Evolutionary conservation across 2,888 invertebrate species (phyloP).

Genomic region (Hetaerina titia): DNA sequence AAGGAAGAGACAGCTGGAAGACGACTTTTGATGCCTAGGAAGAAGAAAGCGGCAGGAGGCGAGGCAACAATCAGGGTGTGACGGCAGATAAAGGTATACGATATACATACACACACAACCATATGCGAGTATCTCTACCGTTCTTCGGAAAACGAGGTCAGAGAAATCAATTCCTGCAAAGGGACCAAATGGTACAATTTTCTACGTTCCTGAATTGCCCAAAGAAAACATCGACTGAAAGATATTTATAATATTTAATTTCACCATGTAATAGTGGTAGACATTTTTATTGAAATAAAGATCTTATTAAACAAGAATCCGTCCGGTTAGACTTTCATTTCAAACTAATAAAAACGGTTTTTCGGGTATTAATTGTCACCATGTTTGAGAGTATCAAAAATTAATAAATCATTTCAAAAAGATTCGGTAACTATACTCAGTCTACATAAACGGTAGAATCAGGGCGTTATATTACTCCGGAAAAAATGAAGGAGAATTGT

Average conservation of each 20-base stretch:
- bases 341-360: no score
- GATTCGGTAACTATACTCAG: no score
- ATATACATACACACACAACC: background rate
- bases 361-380: no score
- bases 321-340: no score
- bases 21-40: background rate
- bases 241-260: no score
- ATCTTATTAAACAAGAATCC: background rate
- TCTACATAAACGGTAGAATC: no score
- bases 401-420: no score
- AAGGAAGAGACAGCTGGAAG: slow-evolving; percentile 42
- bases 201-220: background rate
- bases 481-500: no score
- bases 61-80: background rate
- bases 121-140: background rate
- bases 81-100: background rate
- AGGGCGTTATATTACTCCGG: no score
- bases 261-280: background rate
- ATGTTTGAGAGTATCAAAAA: no score
- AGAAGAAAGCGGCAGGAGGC: background rate
- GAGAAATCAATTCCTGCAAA: background rate
- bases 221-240: no score
- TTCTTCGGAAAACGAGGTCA: background rate
- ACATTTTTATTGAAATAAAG: background rate
- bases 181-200: background rate